Evolutionary conservation across 2,113 vertebrate species (phyloP), one percentile per base, ranked within the genome.

Genomic region (Montifringilla adamsi): DNA sequence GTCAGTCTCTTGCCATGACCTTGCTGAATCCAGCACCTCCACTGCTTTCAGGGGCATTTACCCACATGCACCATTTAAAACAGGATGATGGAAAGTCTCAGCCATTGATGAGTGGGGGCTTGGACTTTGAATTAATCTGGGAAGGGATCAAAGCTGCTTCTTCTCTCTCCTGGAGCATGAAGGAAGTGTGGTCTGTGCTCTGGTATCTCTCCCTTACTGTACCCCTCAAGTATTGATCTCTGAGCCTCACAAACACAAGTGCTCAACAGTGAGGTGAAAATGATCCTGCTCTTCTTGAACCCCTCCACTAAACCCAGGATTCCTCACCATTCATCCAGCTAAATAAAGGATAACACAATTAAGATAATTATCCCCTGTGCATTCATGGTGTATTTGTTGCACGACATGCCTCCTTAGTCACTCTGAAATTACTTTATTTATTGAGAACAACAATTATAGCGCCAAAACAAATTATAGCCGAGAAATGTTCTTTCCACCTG

Each of bases 281-380:
- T 11, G 10, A 92, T 52, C 35, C 16, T 15, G 12, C 10, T 88
- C 44, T 47, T 84, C 70, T 37, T 55, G 31, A 78, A 68, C 22
- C 21, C 30, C 9, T 31, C 80, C 44, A 31, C 75, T 86, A 74
- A 93, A 90, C 4, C 31, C 46, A 31, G 0, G 3, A 66, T 70
- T 59, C 81, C 47, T 55, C 37, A 14, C 46, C 55, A 87, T 72
- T 89, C 66, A 75, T 77, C 62, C 49, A 79, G 58, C 47, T 84
- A 93, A 87, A 67, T 69, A 82, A 94, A 80, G 73, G 52, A 44
- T 82, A 91, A 78, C 62, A 64, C 41, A 92, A 84, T 81, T 81
- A 90, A 90, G 76, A 60, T 67, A 91, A 92, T 92, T 91, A 96
- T 89, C 66, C n/a, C 35, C 41, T 63, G 52, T 5, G 8, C 37